Percentiles rank a stretch among this genome's conserved stretches.
Conservation (phyloP, 53 echinoderm and acorn worm species). For the Holothuria leucospilota region DNA sequence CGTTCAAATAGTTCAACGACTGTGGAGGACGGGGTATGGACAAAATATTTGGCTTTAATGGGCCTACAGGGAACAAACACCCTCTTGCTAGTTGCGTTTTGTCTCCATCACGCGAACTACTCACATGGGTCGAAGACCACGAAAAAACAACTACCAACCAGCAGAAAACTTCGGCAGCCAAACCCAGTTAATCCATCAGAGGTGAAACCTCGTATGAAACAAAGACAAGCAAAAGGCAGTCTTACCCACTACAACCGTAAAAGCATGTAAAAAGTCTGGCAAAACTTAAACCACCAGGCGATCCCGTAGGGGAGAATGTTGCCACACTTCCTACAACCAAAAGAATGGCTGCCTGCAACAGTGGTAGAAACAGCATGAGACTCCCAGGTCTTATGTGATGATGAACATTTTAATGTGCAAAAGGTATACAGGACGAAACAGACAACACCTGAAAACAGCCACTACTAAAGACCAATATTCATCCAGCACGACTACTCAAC, state of each 20-base stretch:
- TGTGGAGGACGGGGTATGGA: too few relatives aligned
- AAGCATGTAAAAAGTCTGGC: too few relatives aligned
- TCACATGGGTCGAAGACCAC: constrained; percentile 68
- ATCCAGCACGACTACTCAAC: background rate
- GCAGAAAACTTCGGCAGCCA: constrained; percentile 47
- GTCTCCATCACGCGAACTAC: constrained; percentile 76
- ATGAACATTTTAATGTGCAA: constrained; percentile 58
- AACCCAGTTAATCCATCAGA: constrained; percentile 6
- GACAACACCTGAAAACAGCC: constrained; percentile 53
- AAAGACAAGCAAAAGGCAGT: constrained; percentile 29
- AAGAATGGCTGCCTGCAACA: background rate
- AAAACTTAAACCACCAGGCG: constrained; percentile 23
- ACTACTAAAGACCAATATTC: constrained; percentile 58
- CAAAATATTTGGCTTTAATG: too few relatives aligned
- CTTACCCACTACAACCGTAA: constrained; percentile 11
- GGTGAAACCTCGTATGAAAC: constrained; percentile 23
- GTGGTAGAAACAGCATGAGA: constrained; percentile 54
- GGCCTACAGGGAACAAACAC: background rate
- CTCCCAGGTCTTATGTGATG: constrained; percentile 70
- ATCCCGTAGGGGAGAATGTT: too few relatives aligned
- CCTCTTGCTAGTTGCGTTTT: constrained; percentile 58
- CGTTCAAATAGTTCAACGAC: too few relatives aligned
- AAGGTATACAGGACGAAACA: constrained; percentile 65
- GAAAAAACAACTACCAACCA: constrained; percentile 56
- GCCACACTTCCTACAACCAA: too few relatives aligned